Conservation (phyloP, 2,113 vertebrate genomes). For the Himantopus leucocephalus region DNA sequence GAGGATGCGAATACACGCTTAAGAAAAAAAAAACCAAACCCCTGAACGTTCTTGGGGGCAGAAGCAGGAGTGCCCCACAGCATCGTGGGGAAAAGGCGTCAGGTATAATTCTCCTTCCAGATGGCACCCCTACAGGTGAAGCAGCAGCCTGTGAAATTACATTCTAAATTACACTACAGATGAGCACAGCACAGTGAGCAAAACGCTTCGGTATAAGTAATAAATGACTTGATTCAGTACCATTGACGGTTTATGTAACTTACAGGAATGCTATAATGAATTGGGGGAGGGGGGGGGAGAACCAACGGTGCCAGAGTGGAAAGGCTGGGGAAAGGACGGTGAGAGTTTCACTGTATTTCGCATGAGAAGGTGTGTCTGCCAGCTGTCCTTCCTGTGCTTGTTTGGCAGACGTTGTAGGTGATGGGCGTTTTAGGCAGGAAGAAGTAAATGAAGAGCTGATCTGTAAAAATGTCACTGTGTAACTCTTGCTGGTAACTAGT, state of each 20-base stretch:
- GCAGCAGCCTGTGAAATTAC: slow-evolving; percentile 93
- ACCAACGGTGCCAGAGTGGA: not conserved
- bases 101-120: slow-evolving; percentile 73
- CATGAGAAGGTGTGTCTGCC: not conserved
- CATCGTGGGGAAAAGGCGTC: slow-evolving; percentile 32
- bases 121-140: slow-evolving; percentile 85
- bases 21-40: not conserved
- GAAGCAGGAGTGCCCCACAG: slow-evolving; percentile 26
- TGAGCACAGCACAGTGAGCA: slow-evolving; percentile 70
- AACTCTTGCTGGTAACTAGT: not conserved
- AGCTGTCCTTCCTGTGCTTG: not conserved
- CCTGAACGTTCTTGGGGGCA: not conserved
- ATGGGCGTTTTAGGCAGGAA: not conserved
- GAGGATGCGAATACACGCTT: slow-evolving; percentile 8
- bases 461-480: not conserved
- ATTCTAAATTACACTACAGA: slow-evolving; percentile 82
- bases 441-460: not conserved
- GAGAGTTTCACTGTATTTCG: not conserved
- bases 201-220: slow-evolving; percentile 71
- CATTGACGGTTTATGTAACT: slow-evolving; percentile 58
- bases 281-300: not conserved
- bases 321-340: slow-evolving; percentile 28
- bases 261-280: not conserved
- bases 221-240: slow-evolving; percentile 74
- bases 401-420: not conserved